Base-by-base conservation (phyloP, 2,113 vertebrate genomes). In the Pelvicachromis taeniatus region DNA sequence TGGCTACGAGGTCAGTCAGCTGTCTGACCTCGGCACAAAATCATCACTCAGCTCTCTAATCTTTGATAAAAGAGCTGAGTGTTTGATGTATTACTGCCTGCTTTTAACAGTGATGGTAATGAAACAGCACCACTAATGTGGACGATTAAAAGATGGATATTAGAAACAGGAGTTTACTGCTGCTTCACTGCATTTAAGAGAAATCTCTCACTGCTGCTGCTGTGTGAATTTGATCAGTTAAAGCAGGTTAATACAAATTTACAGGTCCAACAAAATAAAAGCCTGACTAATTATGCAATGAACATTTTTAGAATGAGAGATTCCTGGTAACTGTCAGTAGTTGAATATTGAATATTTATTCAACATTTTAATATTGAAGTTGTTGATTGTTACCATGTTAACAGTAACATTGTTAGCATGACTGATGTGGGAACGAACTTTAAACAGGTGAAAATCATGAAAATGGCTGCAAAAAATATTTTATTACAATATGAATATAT, bases 271-370 rank as follows among this genome's bases (percentile, higher is more conserved):
- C 19, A 38, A 38, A 63, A 1, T 38, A 19, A 13, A 38, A 38
- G 11, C 0, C 33, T 38, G 59, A 35, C 59, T 13, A 38, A 63
- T 63, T 63, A 8, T 21, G 38, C 33, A 2, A 13, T 63, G 4
- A 63, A 21, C 59, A 38, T 3, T 63, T 59, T 63, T 13, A 63
- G 19, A 33, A 1, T 0, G 6, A 63, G 0, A 21, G 4, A 7
- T 0, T 38, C 35, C 23, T 2, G 2, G 4, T 21, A 42, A 42
- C 38, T 16, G 23, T 42, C 0, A 42, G n/a, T n/a, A n/a, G n/a
- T n/a, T n/a, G n/a, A n/a, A n/a, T 40, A 0, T 65, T 70, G 7
- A 68, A 42, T 26, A 26, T 45, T 45, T 26, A 5, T 70, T 45
- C 13, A 45, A 45, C 0, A 70, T 70, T 17, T 45, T 45, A 26